Evolutionary conservation across 2,888 invertebrate genomes (phyloP), one percentile per base, ranked within the genome.

Genomic region (Macropis europaea): DNA sequence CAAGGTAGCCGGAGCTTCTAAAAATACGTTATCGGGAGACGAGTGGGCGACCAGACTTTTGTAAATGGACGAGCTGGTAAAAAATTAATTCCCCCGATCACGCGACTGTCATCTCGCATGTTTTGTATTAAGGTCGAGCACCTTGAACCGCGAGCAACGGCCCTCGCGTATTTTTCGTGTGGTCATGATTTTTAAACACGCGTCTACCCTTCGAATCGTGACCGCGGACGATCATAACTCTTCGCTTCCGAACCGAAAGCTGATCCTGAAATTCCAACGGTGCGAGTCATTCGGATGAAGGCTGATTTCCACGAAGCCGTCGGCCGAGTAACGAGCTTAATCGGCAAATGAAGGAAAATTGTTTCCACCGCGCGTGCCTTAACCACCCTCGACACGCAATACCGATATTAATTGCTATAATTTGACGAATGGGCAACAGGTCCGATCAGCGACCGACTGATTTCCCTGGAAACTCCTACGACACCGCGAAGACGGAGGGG

Each of bases 341-440:
- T 45, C 15, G 30, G 7, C 15, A 43, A 50, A 43, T 36, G 13
- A 30, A 19, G 40, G 17, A 19, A 47, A 63, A 40, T 62, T 47
- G 28, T 56, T 45, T n/a, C 15, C 11, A 22, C 11, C 19, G n/a
- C 26, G 32, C 24, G 47, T 11, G n/a, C 17, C 4, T n/a, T 24
- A 38, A 50, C 9, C 22, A 34, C 54, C 5, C 13, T 50, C 56
- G 56, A 17, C 73, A 66, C 56, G 73, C 73, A 43, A 73, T 32
- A 19, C 52, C 15, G 22, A 32, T 61, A 62, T 73, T 67, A 73
- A 73, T 73, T 73, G 42, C 26, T 22, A 48, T 73, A 61, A 73
- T 66, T 56, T 17, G 32, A 19, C 32, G 60, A 56, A 17, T 28
- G 13, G 54, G 73, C 73, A 73, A 73, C 73, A 73, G 73, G 73